phyloP scores from a whole-genome alignment of 2,113 vertebrate genomes.

The Syrrhaptes paradoxus region DNA sequence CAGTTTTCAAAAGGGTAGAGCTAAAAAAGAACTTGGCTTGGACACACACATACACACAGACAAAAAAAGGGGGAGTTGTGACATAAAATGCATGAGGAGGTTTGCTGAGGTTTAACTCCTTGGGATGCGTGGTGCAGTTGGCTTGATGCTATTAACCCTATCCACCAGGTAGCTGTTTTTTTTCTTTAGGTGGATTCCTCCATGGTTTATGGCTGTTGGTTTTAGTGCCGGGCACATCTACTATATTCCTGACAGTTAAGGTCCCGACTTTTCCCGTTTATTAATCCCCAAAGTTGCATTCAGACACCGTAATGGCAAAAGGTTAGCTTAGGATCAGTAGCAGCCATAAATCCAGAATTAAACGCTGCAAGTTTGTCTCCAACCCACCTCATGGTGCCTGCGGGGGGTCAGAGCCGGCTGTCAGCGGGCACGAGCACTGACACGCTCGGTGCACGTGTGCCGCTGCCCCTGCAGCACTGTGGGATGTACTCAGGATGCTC shows the following conservation, averaged over 20 bases:
- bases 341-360: slow-evolving; percentile 7
- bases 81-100: slow-evolving; percentile 22
- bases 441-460: fast-evolving
- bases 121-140: neutral
- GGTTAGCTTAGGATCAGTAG: neutral
- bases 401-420: fast-evolving
- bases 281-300: slow-evolving; percentile 50
- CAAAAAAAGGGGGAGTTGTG: neutral
- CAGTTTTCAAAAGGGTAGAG: slow-evolving; percentile 70
- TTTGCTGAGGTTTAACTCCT: slow-evolving; percentile 13
- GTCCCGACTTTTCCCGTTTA: neutral
- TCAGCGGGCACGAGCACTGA: fast-evolving
- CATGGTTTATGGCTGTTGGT: neutral
- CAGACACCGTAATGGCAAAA: neutral
- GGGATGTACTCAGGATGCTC: fast-evolving
- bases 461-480: neutral
- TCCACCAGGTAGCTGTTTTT: neutral
- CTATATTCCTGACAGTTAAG: neutral
- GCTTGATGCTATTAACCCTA: neutral
- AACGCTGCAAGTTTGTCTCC: neutral
- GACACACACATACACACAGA: slow-evolving; percentile 10
- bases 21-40: slow-evolving; percentile 59
- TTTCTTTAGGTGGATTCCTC: neutral
- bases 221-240: neutral
- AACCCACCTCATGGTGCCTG: neutral